These are phyloP conservation scores for Staurois parvus DNA, from an alignment of 2,797 vertebrate genomes.

Conservation along the genomic window DNA sequence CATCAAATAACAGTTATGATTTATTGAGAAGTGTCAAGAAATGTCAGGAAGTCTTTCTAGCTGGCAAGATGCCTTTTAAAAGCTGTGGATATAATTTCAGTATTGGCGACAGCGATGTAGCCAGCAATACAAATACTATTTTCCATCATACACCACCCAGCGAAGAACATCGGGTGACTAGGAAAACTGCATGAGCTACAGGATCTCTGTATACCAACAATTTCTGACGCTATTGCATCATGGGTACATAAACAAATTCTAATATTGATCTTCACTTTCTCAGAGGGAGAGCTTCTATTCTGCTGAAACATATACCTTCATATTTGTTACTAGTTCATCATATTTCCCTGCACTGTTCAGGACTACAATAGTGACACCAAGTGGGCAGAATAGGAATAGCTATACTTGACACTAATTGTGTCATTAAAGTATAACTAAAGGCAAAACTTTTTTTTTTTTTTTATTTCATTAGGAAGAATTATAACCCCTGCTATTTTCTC, in stretches of 20 bases:
- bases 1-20: too few species aligned
- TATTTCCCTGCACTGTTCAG: background rate
- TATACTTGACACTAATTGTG: background rate
- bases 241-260: background rate
- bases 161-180: background rate
- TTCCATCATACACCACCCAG: background rate
- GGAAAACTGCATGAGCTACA: background rate
- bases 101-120: background rate
- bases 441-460: too few species aligned
- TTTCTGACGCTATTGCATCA: background rate
- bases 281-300: slow-evolving; percentile 2
- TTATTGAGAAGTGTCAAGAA: background rate
- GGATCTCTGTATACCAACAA: background rate
- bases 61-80: background rate
- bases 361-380: slow-evolving; percentile 28
- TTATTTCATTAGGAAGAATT: too few species aligned
- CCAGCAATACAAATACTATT: background rate
- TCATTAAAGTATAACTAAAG: too few species aligned
- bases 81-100: background rate
- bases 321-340: background rate
- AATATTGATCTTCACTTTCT: slow-evolving; percentile 9
- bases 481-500: too few species aligned
- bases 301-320: background rate
- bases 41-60: background rate
- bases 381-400: slow-evolving; percentile 9